Conservation (phyloP, 1,140 invertebrate species). For the Macrotrachela quadricornifera region DNA sequence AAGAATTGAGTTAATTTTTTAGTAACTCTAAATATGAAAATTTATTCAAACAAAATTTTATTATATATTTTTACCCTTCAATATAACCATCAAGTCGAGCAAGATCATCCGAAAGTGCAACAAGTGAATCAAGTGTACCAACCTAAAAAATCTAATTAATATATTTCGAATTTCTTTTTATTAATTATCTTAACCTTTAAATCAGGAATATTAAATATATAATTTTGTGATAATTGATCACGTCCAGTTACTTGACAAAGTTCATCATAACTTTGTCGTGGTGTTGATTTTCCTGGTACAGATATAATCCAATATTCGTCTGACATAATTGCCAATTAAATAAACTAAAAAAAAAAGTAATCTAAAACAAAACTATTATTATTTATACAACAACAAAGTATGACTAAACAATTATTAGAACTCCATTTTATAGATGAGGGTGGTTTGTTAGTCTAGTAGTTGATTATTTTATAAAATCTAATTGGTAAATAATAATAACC, state of each 20-base stretch:
- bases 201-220: constrained; percentile 92
- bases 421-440: too few relatives aligned
- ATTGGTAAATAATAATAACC: too few relatives aligned
- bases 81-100: constrained; percentile 84
- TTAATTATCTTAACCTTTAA: constrained; percentile 50
- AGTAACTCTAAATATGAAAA: constrained; percentile 26
- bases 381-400: too few relatives aligned
- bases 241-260: not conserved
- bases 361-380: too few relatives aligned
- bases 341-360: too few relatives aligned
- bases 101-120: constrained; percentile 91
- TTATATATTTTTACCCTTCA: constrained; percentile 38
- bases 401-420: too few relatives aligned
- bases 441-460: too few relatives aligned
- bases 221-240: constrained; percentile 19
- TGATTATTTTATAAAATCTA: too few relatives aligned
- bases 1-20: constrained; percentile 55
- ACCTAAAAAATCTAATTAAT: constrained; percentile 44
- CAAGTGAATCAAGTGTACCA: constrained; percentile 90
- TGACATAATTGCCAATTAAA: too few relatives aligned
- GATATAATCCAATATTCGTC: constrained; percentile 7
- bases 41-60: not conserved
- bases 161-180: not conserved
- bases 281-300: constrained; percentile 1
- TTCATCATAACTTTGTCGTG: constrained; percentile 1